A percentile compares a stretch with the other conserved stretches of the same genome.
phyloP scores from a whole-genome alignment of 2,797 vertebrate genomes.

The Mastacembelus armatus region DNA sequence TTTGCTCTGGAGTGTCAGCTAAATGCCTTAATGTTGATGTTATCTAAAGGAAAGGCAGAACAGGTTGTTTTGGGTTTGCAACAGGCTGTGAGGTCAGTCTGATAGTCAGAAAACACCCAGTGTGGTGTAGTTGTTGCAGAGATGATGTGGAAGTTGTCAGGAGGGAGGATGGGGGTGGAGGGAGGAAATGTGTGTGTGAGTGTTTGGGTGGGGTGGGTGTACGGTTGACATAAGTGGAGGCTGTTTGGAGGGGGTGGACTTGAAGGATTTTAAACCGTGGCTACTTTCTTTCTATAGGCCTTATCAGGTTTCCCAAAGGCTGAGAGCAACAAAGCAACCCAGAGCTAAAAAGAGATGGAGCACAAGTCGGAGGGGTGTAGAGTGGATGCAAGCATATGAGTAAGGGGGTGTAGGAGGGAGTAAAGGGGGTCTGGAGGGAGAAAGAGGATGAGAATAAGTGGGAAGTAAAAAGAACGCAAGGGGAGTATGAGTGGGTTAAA shows the following conservation, averaged over 20 bases:
- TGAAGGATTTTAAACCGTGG: conserved; percentile 69
- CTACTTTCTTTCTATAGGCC: conserved; percentile 64
- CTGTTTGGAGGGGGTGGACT: conserved; percentile 42
- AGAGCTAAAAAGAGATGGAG: conserved; percentile 57
- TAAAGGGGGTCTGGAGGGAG: conserved; percentile 23
- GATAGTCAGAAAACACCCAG: neutral
- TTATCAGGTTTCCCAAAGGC: conserved; percentile 75
- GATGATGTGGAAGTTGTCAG: conserved; percentile 22
- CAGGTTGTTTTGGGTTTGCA: neutral
- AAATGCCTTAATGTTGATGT: neutral
- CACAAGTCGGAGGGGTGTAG: conserved; percentile 40
- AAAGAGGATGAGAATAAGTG: neutral
- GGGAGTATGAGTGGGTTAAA: neutral
- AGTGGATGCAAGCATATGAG: conserved; percentile 39
- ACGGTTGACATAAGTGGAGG: conserved; percentile 46
- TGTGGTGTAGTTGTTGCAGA: conserved; percentile 1
- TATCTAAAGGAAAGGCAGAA: neutral
- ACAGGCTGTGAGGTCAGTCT: neutral
- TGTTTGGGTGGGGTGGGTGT: conserved; percentile 36
- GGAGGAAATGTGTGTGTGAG: conserved; percentile 29
- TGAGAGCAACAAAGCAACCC: conserved; percentile 67
- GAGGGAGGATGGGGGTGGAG: conserved; percentile 20
- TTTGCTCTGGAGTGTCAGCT: neutral
- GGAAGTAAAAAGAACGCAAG: neutral
- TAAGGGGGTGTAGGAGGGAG: neutral